Evolutionary conservation across 1,140 invertebrate genomes (phyloP).

Genomic region (Orussus abietinus): DNA sequence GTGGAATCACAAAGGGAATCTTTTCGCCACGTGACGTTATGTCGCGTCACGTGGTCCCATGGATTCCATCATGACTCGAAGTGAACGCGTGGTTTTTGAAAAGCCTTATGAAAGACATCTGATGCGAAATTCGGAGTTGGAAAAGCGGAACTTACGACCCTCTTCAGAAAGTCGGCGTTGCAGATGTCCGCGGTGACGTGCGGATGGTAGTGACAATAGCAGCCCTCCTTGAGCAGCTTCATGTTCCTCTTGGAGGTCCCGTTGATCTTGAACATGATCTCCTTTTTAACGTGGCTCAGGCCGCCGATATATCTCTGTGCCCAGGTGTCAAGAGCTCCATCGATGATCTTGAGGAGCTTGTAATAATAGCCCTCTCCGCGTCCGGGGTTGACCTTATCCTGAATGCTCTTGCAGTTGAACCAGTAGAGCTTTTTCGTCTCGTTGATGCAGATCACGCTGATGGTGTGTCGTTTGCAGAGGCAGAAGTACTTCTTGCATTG

Average conservation of each 20-base stretch:
- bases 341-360: conserved; percentile 42
- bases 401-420: conserved; percentile 47
- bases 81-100: no score
- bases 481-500: conserved; percentile 48
- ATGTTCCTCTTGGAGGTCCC: conserved; percentile 46
- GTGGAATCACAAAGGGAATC: no score
- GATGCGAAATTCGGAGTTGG: no score
- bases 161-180: conserved; percentile 51
- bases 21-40: no score
- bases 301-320: conserved; percentile 44
- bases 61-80: no score
- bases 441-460: conserved; percentile 49
- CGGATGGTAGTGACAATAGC: conserved; percentile 52
- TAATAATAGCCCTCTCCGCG: conserved; percentile 46
- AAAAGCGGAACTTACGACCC: conserved; percentile 41
- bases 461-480: conserved; percentile 45
- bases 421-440: conserved; percentile 46
- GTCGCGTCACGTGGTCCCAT: no score
- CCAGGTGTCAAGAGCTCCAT: conserved; percentile 43
- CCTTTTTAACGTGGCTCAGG: conserved; percentile 27
- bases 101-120: no score
- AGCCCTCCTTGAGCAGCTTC: conserved; percentile 50
- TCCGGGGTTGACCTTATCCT: conserved; percentile 44
- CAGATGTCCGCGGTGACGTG: conserved; percentile 48
- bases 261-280: conserved; percentile 51